A percentile compares a stretch with the other conserved stretches of the same genome.
These are phyloP conservation scores for Aphidius colemani DNA, from an alignment of 2,888 invertebrate genomes.

Conservation along the genomic window DNA sequence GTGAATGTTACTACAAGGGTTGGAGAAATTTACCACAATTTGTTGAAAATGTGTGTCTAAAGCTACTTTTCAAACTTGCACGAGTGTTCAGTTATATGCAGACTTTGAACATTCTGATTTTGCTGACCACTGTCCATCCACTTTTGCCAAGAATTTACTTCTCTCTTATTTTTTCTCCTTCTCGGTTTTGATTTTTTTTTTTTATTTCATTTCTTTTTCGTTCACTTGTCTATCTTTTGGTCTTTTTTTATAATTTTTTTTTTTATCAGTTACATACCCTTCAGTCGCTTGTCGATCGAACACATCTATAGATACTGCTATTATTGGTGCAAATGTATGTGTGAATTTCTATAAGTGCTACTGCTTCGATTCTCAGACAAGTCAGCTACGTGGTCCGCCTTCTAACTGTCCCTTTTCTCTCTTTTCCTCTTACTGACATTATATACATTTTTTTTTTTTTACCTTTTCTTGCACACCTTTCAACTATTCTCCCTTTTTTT, in stretches of 20 bases:
- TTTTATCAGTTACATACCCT: too few relatives aligned
- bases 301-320: too few relatives aligned
- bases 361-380: constrained; percentile 23
- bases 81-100: constrained; percentile 56
- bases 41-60: constrained; percentile 29
- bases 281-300: too few relatives aligned
- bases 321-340: too few relatives aligned
- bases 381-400: constrained; percentile 53
- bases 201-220: constrained; percentile 31
- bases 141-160: constrained; percentile 8
- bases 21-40: background rate
- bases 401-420: constrained; percentile 43
- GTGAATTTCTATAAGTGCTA: too few relatives aligned
- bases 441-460: too few relatives aligned
- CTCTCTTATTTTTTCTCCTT: constrained; percentile 23
- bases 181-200: constrained; percentile 26
- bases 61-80: constrained; percentile 44
- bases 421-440: too few relatives aligned
- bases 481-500: constrained; percentile 12
- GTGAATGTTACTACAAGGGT: too few relatives aligned
- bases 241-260: background rate
- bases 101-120: constrained; percentile 56
- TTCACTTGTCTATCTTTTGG: constrained; percentile 24
- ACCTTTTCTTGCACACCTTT: constrained; percentile 10
- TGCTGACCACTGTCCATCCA: constrained; percentile 53